Conservation (phyloP, 2,113 vertebrate species). For the Patagioenas fasciata region DNA sequence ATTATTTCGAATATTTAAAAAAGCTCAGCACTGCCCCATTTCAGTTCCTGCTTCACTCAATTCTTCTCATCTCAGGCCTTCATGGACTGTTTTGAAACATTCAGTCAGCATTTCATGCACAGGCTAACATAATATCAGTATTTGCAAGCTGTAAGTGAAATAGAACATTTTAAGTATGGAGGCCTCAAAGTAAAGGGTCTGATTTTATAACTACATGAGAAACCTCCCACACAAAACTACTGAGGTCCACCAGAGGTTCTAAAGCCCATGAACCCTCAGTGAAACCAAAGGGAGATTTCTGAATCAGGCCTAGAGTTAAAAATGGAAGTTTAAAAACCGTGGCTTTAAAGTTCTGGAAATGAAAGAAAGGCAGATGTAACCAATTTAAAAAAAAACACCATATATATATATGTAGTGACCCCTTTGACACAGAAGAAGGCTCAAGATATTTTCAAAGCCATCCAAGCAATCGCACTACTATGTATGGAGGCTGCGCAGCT, state of each 20-base stretch:
- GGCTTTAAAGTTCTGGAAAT: not conserved
- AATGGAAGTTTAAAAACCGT: not conserved
- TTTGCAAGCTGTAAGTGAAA: not conserved
- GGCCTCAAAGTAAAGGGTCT: not conserved
- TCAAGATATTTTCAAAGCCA: not conserved
- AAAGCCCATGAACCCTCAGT: not conserved
- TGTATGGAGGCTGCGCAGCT: fast-evolving
- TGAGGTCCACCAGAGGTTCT: not conserved
- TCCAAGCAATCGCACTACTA: fast-evolving
- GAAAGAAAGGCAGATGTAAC: not conserved
- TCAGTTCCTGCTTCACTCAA: not conserved
- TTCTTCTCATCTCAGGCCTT: not conserved
- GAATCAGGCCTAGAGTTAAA: not conserved
- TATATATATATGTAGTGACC: not conserved
- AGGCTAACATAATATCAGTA: not conserved
- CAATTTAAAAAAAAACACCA: not conserved
- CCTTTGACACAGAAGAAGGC: not conserved
- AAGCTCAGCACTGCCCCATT: not conserved
- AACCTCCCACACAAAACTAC: not conserved
- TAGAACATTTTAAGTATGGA: not conserved
- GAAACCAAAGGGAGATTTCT: not conserved
- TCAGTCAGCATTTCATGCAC: not conserved
- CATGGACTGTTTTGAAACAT: not conserved
- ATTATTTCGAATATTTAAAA: not conserved
- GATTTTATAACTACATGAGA: not conserved